Evolutionary conservation across 2,113 vertebrate species (phyloP).

Genomic region (Lipotes vexillifer): DNA sequence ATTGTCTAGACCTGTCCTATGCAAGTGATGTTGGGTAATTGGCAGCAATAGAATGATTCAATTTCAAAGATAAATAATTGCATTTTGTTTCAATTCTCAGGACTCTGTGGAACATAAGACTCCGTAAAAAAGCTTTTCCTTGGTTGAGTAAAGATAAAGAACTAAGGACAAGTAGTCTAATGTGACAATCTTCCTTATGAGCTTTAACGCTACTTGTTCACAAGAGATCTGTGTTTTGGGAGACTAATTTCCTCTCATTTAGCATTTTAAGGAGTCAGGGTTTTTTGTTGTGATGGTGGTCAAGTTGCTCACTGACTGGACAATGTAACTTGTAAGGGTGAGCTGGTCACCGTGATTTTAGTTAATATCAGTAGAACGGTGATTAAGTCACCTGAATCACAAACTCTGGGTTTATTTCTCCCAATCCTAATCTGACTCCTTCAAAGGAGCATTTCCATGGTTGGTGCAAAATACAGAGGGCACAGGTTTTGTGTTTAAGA

Average conservation of each 20-base stretch:
- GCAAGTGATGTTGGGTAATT: background rate
- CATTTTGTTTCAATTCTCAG: background rate
- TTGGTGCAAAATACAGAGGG: background rate
- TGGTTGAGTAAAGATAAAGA: background rate
- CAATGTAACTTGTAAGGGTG: background rate
- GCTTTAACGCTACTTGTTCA: background rate
- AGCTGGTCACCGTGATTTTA: background rate
- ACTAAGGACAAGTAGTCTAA: background rate
- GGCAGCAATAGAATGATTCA: background rate
- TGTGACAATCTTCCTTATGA: background rate
- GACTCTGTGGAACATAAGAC: background rate
- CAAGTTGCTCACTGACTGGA: background rate
- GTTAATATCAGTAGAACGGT: background rate
- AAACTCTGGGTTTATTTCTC: background rate
- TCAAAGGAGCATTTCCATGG: background rate
- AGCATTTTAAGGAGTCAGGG: background rate
- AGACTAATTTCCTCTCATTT: background rate
- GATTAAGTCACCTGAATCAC: background rate
- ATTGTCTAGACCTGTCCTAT: background rate
- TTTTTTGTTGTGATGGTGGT: background rate
- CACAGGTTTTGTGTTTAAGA: background rate
- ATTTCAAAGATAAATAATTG: background rate
- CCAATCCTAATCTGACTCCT: background rate
- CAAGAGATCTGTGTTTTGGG: background rate
- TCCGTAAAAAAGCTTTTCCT: background rate